Base-by-base conservation (phyloP, 2,113 vertebrate genomes). In the Spea multiplicata region DNA sequence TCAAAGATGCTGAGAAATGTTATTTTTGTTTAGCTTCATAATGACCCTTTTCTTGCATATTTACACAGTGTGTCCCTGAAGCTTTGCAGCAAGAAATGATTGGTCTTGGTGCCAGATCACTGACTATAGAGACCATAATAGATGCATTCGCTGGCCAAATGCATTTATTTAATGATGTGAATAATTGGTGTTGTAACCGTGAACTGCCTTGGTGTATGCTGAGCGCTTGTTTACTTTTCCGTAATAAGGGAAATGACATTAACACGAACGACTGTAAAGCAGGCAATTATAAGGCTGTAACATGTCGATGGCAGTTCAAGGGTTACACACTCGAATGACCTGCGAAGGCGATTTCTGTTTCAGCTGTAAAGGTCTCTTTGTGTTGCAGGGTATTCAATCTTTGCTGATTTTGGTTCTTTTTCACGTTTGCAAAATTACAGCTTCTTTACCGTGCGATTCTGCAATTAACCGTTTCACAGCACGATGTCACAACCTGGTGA, bases 131-230 rank as follows among this genome's bases (percentile, higher is more conserved):
- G 9, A 9, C 9, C 1, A 59, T 59, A 13, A 59, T 59, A 13
- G 14, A 59, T 59, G 55, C 55, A 59, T 5, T 4, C 8, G 5
- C 10, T 13, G 4, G 55, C 55, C 55, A 59, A 59, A 59, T 13
- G 55, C 8, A 13, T 52, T 59, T 59, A 59, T 67, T 67, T 49
- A 57, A 67, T 64, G 14, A 66, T 44, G 16, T 47, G 12, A 68
- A 68, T 57, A 57, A 76, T 76, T 76, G 53, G 74, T 12, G 49
- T 55, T 76, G 62, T 57, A 48, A 68, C 64, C 65, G 46, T 57
- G 50, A 66, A 57, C 57, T 47, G 16, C 55, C 14, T 59, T 52
- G 8, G 55, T 59, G 10, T 59, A 12, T 59, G 10, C 55, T 7
- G 55, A 59, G 8, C 10, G 50, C 10, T 59, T 59, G 12, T 59